These are phyloP conservation scores for Drosophila murphyi DNA, from an alignment of 1,140 invertebrate genomes.

Conservation along the genomic window DNA sequence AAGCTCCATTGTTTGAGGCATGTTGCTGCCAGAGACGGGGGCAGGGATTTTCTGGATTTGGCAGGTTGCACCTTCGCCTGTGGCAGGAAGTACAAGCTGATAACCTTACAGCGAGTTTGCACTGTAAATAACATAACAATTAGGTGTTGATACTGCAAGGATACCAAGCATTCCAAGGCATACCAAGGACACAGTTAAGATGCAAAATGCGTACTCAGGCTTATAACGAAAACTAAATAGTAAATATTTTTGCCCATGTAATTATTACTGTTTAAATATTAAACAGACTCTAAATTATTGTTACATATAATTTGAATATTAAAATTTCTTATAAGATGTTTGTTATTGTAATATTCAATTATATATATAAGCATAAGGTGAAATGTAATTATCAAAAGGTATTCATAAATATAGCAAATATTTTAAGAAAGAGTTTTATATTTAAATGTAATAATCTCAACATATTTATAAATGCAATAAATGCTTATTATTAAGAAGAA, in stretches of 20 bases:
- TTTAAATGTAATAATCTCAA: too few species aligned
- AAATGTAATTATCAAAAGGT: too few species aligned
- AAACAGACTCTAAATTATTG: too few species aligned
- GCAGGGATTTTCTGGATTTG: background rate
- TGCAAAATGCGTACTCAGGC: background rate
- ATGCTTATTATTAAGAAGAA: too few species aligned
- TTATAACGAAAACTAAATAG: too few species aligned
- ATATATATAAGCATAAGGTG: too few species aligned
- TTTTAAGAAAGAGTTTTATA: too few species aligned
- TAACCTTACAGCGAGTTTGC: conserved; percentile 20
- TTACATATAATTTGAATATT: too few species aligned
- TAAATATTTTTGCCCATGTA: background rate
- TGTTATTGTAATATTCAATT: too few species aligned
- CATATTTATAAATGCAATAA: too few species aligned
- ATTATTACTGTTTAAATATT: background rate
- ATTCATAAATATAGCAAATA: too few species aligned
- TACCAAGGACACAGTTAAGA: background rate
- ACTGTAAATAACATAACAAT: conserved; percentile 34
- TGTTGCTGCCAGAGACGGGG: conserved; percentile 3
- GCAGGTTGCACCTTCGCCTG: conserved; percentile 29
- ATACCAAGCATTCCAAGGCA: background rate
- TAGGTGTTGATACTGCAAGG: conserved; percentile 19
- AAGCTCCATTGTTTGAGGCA: conserved; percentile 63
- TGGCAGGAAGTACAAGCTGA: conserved; percentile 29
- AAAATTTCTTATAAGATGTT: too few species aligned